These are phyloP conservation scores for Hexactinellida sp. DNA, from an alignment of 37 sponge, comb jelly and placozoan genomes.

Conservation along the genomic window DNA sequence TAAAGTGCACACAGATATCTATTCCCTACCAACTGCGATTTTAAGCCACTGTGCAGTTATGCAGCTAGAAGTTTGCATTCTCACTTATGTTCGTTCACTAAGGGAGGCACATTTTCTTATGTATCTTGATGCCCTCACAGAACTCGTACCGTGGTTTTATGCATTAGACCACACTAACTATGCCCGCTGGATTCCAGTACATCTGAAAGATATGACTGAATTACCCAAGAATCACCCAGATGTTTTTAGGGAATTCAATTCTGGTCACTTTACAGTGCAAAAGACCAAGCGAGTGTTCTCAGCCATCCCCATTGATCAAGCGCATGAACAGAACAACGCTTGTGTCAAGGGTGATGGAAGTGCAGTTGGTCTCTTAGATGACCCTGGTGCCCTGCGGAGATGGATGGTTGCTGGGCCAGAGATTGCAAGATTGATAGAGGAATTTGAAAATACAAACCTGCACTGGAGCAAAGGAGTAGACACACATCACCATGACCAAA, in stretches of 20 bases:
- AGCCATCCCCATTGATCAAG: constrained; percentile 17
- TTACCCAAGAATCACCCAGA: not conserved
- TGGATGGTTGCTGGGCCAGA: not conserved
- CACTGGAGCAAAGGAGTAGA: too few relatives aligned
- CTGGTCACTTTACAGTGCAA: not conserved
- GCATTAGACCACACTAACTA: too few relatives aligned
- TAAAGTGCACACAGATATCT: too few relatives aligned
- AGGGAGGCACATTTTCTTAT: not conserved
- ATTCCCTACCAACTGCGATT: too few relatives aligned
- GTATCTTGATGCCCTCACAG: not conserved
- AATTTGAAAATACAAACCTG: too few relatives aligned
- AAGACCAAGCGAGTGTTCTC: not conserved
- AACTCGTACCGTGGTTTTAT: constrained; percentile 27
- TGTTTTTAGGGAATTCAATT: not conserved
- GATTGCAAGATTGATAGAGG: not conserved
- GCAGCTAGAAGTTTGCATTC: constrained; percentile 19
- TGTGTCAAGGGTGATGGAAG: not conserved
- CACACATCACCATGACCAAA: not conserved
- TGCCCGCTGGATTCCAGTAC: not conserved
- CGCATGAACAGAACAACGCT: too few relatives aligned
- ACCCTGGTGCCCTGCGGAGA: not conserved
- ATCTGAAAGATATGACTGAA: not conserved
- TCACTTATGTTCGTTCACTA: constrained; percentile 20
- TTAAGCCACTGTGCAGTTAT: too few relatives aligned
- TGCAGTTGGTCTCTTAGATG: not conserved